These are phyloP conservation scores for Rapana venosa DNA, from an alignment of 2,888 invertebrate species.

Conservation along the genomic window DNA sequence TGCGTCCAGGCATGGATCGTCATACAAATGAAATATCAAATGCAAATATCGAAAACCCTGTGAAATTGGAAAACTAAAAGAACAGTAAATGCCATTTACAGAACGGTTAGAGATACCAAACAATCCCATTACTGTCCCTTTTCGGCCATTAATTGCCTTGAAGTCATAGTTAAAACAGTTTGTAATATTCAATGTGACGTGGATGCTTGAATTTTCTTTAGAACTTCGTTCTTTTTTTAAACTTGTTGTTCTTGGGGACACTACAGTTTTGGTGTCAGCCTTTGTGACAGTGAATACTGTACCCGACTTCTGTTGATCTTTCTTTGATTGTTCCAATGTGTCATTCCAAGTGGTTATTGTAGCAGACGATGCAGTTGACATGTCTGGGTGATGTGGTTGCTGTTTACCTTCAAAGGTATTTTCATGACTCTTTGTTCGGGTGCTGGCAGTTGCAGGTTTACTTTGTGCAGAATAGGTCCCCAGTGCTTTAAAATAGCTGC, in stretches of 20 bases:
- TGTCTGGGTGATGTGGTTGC: background rate
- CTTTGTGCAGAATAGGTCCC: background rate
- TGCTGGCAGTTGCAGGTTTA: background rate
- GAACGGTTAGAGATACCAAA: background rate
- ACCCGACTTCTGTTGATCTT: background rate
- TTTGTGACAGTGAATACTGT: background rate
- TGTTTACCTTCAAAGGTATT: background rate
- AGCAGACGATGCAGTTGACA: background rate
- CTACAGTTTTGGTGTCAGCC: background rate
- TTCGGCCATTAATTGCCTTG: background rate
- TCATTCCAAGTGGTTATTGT: background rate
- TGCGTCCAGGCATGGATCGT: background rate
- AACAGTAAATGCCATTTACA: background rate
- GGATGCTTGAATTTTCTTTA: background rate
- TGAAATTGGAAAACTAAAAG: constrained; percentile 14
- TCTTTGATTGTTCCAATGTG: background rate
- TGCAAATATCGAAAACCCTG: background rate
- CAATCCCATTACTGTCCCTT: constrained; percentile 1
- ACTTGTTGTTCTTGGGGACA: background rate
- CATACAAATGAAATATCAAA: background rate
- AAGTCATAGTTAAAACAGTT: background rate
- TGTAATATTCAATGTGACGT: background rate
- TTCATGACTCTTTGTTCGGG: too few relatives aligned
- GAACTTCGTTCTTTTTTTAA: background rate
- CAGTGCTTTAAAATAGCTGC: background rate